Evolutionary conservation across 1,140 invertebrate species (phyloP), one percentile per base, ranked within the genome.

Genomic region (Triops longicaudatus): DNA sequence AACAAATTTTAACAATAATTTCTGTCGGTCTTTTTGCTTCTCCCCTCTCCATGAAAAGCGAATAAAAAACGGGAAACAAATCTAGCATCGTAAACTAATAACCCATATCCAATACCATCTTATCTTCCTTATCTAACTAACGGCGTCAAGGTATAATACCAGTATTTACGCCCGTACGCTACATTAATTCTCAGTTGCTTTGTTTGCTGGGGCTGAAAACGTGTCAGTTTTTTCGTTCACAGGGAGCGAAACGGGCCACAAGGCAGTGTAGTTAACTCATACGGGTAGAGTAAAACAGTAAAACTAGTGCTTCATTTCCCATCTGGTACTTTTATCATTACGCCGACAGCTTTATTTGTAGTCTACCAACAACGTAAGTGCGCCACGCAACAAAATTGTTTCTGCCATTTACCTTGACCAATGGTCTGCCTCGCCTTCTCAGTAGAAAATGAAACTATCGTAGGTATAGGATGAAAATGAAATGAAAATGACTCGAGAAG

Each of bases 71-170:
- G 9, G 0, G 22, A 10, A 63, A 63, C 50, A 63, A 63, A 63
- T 63, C 14, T 6, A 63, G 50, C 50, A 22, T 63, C 5, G 22
- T 22, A 63, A 63, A 63, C 50, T 63, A 63, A 63, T 22, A 63
- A 22, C 22, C n/a, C 50, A 63, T 63, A 63, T 63, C 50, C 50
- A 63, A 63, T 63, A 63, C 14, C 50, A 63, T 22, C 14, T 63
- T 63, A 5, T 63, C 50, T 14, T 63, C 50, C 50, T 63, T n/a
- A 63, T 63, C 50, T 63, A 63, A 63, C 50, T 63, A 63, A 63
- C 50, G 14, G 50, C 50, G 50, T 63, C 50, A 63, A 63, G 50
- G 17, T 63, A 63, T 63, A 63, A 63, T 63, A 17, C 50, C 17
- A 22, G 17, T 63, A 63, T 63, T 63, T 63, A n/a, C 14, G 5